Evolutionary conservation across 1,140 invertebrate genomes (phyloP), one percentile per base, ranked within the genome.

Genomic region (Orius insidiosus): DNA sequence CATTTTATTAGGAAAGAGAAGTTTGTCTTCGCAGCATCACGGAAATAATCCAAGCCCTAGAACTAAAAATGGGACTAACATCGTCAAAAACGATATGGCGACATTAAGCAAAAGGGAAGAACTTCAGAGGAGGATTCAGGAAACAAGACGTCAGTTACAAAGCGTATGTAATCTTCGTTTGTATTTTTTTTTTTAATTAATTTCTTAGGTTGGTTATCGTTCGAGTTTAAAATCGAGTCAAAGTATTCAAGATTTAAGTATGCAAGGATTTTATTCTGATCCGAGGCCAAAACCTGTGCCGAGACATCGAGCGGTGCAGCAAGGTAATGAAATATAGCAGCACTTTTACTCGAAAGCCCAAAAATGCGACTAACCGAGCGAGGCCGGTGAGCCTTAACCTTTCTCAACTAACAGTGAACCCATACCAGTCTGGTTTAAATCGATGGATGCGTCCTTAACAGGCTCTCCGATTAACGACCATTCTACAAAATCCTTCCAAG

Each of bases 101-200:
- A 72, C 77, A 1, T 69, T 72, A 3, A 77, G 76, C 47, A 81
- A 82, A 54, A 68, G 85, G 36, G 80, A 88, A 61, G 84, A 90
- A 60, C 63, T 92, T 38, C 73, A 82, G 52, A 75, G 83, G 58
- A 71, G 84, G 57, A 85, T 90, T 59, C 76, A 84, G 58, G 86
- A 90, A 64, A 88, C 86, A 0, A 74, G 82, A 59, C 74, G 78
- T 55, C 86, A 88, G 64, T 64, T 93, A 39, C 83, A 90, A 68
- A 89, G 76, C 63, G 87, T 90, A 63, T 74, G 76, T 74, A 51
- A 13, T 44, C 30, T n/a, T n/a, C n/a, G n/a, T n/a, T 32, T 13
- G 30, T n/a, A 2, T 11, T 32, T 50, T 42, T 34, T 2, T 34
- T 44, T 19, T 34, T 24, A 52, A 3, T 38, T 38, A 16, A 48